These are phyloP conservation scores for Smutsia gigantea DNA, from an alignment of 2,797 vertebrate species.

Conservation along the genomic window DNA sequence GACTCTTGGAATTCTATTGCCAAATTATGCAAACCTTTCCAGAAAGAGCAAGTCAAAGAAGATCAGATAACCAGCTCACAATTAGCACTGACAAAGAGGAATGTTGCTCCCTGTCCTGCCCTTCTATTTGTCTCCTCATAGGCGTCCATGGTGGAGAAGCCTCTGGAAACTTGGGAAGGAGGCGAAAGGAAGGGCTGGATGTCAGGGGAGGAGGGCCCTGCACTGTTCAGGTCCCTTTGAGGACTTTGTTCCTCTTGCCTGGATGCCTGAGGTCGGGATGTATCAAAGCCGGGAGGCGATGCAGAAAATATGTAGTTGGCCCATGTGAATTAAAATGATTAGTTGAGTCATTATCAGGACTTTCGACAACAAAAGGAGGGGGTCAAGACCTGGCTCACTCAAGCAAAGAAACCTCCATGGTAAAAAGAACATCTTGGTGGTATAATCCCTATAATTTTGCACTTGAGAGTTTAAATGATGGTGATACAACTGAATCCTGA, in stretches of 20 bases:
- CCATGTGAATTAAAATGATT: not conserved
- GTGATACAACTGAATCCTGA: not conserved
- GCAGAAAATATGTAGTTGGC: not conserved
- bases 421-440: not conserved
- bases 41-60: conserved; percentile 55
- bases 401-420: not conserved
- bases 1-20: conserved; percentile 55
- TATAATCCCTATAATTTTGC: not conserved
- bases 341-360: not conserved
- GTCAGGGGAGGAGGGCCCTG: not conserved
- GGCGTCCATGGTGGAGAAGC: not conserved
- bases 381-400: not conserved
- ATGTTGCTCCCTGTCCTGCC: not conserved
- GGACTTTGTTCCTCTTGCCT: not conserved
- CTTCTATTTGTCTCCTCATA: not conserved
- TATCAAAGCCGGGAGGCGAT: not conserved
- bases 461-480: not conserved
- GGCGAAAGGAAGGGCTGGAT: too few species aligned
- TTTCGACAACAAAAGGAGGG: not conserved
- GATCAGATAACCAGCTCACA: conserved; percentile 57
- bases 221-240: not conserved
- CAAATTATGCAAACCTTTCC: conserved; percentile 62
- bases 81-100: conserved; percentile 39
- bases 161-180: not conserved
- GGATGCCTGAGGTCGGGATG: not conserved